Evolutionary conservation across 2,113 vertebrate genomes (phyloP), one percentile per base, ranked within the genome.

Genomic region (Mastomys coucha): DNA sequence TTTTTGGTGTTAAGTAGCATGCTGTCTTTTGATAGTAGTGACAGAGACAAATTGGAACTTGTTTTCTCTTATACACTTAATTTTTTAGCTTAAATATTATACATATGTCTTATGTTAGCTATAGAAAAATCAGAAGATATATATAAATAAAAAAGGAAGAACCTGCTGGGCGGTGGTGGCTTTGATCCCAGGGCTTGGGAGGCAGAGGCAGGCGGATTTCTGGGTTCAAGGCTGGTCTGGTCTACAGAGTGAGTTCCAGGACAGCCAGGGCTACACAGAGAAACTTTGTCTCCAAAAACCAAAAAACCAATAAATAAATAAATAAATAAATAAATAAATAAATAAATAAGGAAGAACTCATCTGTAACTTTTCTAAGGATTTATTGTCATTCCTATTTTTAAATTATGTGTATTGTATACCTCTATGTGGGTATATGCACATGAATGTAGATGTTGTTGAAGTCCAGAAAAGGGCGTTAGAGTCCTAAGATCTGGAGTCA

Each of bases 81-180:
- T 72, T 93, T 93, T 69, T 93, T 88, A n/a, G 91, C 36, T 91
- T 88, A 91, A 91, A 77, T 91, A 58, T 36, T 78, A 0, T 60
- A 69, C 1, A 45, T 24, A 56, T 36, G 65, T 81, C 65, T 93
- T 94, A 76, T 36, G 36, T 80, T 77, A 65, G 51, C 33, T 39
- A 45, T 89, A 26, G 9, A 36, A 72, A 94, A 88, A 8, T 67
- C 67, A 63, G 26, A 92, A 72, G 94, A 81, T 39, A n/a, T 11
- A 94, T 49, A 69, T 42, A 84, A 95, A 65, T 69, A 26, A 91
- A 91, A 91, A 56, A 60, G 20, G 16, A 58, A 58, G 56, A 58
- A 58, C 56, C 56, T 58, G 56, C 17, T 4, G 45, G 45, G 45
- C 5, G 45, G 45, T 45, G 45, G 45, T 45, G 45, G 3, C 45